phyloP scores from a whole-genome alignment of 2,888 invertebrate genomes.

The Leuctra nigra region DNA sequence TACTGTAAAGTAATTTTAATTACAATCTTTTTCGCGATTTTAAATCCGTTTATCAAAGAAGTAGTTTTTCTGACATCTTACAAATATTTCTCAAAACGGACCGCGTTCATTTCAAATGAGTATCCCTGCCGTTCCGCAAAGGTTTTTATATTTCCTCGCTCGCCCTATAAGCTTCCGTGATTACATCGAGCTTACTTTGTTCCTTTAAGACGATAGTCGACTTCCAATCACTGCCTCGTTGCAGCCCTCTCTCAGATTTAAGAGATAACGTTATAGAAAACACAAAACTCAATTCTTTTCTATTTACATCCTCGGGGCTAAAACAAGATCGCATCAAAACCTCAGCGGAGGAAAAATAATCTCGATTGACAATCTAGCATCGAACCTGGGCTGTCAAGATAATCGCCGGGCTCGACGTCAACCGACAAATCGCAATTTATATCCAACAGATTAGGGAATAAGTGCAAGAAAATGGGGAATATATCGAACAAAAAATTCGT shows the following conservation, averaged over 20 bases:
- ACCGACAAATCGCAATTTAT: no score
- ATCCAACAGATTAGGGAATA: no score
- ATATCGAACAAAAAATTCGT: no score
- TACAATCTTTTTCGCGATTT: no score
- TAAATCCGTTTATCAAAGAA: no score
- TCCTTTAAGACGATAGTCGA: background rate
- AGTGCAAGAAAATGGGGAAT: no score
- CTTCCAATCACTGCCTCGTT: slow-evolving; percentile 4
- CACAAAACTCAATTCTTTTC: background rate
- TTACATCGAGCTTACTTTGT: slow-evolving; percentile 11
- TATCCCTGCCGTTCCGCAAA: no score
- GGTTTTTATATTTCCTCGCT: background rate
- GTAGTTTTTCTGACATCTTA: no score
- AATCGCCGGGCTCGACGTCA: background rate
- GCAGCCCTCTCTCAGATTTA: background rate
- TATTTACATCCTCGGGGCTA: slow-evolving; percentile 6
- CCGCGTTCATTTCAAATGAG: no score
- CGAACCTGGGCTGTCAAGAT: background rate
- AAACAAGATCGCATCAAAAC: slow-evolving; percentile 8
- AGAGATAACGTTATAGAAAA: slow-evolving; percentile 7
- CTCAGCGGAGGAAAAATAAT: background rate
- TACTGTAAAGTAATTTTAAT: no score
- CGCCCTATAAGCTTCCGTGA: background rate
- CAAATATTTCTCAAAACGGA: no score
- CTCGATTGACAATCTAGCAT: slow-evolving; percentile 9